phyloP scores from a whole-genome alignment of 2,113 vertebrate species.

The Nannobrachium achirus region DNA sequence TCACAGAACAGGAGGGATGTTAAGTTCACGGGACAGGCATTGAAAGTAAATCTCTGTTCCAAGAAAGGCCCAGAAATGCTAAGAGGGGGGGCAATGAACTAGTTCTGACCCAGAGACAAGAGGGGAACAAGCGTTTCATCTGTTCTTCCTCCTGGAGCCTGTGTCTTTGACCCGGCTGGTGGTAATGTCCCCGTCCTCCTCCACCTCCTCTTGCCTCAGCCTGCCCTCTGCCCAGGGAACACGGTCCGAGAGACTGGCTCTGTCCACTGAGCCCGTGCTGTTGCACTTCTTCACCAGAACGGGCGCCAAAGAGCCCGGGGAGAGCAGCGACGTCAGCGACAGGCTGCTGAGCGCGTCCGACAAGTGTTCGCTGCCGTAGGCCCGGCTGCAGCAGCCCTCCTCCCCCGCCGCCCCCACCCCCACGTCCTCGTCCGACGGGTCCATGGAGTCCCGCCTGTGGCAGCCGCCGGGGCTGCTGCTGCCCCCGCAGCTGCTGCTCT shows the following conservation, averaged over 20 bases:
- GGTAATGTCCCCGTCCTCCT: conserved; percentile 41
- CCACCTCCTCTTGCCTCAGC: conserved; percentile 11
- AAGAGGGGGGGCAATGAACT: conserved; percentile 9
- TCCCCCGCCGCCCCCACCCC: conserved; percentile 69
- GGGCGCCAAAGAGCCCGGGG: conserved; percentile 65
- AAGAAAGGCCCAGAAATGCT: conserved; percentile 40
- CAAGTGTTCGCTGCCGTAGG: conserved; percentile 82
- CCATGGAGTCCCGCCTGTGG: conserved; percentile 86
- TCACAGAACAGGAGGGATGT: conserved; percentile 42
- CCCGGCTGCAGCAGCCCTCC: conserved; percentile 60
- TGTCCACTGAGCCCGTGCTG: conserved; percentile 89
- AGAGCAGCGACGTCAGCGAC: conserved; percentile 89
- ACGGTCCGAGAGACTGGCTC: conserved; percentile 47
- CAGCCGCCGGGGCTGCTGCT: conserved; percentile 84
- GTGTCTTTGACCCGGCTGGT: conserved; percentile 51
- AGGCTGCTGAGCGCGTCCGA: conserved; percentile 91
- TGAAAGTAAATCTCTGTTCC: conserved; percentile 38
- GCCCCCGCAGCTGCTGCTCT: conserved; percentile 86
- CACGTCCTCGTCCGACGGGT: conserved; percentile 87
- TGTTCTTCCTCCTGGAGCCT: conserved; percentile 74
- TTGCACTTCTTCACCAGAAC: conserved; percentile 86
- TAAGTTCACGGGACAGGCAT: conserved; percentile 36
- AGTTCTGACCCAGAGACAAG: conserved; percentile 26
- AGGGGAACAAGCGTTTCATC: conserved; percentile 71
- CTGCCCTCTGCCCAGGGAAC: conserved; percentile 55